Percentiles rank a stretch among this genome's conserved stretches.
phyloP scores from a whole-genome alignment of 2,113 vertebrate genomes.

The Anhinga anhinga region DNA sequence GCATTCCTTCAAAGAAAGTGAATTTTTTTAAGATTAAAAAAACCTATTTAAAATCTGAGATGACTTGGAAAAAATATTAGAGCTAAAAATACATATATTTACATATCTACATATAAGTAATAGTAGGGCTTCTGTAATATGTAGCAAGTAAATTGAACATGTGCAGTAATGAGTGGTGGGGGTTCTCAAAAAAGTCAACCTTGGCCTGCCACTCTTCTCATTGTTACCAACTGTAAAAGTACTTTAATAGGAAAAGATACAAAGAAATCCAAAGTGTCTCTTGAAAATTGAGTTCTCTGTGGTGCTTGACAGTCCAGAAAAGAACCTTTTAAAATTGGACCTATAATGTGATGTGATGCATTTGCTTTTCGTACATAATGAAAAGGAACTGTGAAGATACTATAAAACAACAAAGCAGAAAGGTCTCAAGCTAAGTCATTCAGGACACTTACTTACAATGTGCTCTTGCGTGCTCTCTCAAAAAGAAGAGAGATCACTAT shows the following conservation, averaged over 20 bases:
- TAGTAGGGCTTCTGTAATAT: not conserved
- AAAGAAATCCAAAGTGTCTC: not conserved
- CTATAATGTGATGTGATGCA: not conserved
- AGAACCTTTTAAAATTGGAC: not conserved
- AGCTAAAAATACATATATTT: not conserved
- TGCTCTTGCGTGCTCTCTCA: fast-evolving
- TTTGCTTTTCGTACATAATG: not conserved
- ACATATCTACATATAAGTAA: fast-evolving
- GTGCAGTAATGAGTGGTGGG: not conserved
- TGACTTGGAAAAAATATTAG: not conserved
- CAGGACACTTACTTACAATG: not conserved
- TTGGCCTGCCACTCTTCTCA: not conserved
- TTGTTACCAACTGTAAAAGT: not conserved
- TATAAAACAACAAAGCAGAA: not conserved
- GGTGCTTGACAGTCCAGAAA: not conserved
- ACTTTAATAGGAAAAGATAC: not conserved
- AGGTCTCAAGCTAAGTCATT: not conserved
- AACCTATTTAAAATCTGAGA: not conserved
- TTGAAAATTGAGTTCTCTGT: not conserved
- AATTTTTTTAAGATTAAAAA: not conserved
- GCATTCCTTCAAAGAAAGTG: not conserved
- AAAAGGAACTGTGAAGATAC: not conserved
- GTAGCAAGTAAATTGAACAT: not conserved
- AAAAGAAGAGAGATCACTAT: not conserved
- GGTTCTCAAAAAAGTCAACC: not conserved